These are phyloP conservation scores for Tachuris rubrigastra DNA, from an alignment of 2,113 vertebrate genomes.

Conservation along the genomic window DNA sequence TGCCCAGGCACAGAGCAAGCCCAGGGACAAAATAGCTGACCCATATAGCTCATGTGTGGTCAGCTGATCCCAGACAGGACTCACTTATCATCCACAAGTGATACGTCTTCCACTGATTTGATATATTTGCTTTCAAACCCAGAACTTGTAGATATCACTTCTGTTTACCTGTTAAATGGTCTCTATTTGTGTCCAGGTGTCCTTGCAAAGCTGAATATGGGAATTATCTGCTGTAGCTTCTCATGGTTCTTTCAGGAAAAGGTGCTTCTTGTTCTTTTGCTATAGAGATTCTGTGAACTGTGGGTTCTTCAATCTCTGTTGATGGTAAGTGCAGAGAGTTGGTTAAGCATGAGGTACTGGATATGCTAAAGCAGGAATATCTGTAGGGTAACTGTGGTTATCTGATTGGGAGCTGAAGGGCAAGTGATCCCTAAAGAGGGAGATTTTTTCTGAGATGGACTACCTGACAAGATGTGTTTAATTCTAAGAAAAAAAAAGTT, in stretches of 20 bases:
- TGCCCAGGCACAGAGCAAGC: neutral
- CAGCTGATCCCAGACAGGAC: neutral
- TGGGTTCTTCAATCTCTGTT: neutral
- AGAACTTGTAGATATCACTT: neutral
- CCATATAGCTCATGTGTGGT: neutral
- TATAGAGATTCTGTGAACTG: neutral
- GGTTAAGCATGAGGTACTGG: neutral
- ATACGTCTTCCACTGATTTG: neutral
- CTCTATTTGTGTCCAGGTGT: neutral
- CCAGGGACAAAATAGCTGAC: neutral
- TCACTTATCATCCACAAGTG: neutral
- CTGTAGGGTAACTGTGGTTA: neutral
- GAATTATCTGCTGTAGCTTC: neutral
- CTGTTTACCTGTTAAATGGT: rapidly evolving
- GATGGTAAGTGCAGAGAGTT: neutral
- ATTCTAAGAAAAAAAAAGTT: neutral
- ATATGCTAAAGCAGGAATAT: neutral
- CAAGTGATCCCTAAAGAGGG: neutral
- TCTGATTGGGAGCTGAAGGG: neutral
- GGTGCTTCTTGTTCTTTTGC: neutral
- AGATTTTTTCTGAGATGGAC: neutral
- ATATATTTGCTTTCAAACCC: neutral
- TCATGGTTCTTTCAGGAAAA: neutral
- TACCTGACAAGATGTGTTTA: neutral
- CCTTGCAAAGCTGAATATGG: neutral